phyloP scores from a whole-genome alignment of 2,888 invertebrate genomes.

The Archips xylosteana region DNA sequence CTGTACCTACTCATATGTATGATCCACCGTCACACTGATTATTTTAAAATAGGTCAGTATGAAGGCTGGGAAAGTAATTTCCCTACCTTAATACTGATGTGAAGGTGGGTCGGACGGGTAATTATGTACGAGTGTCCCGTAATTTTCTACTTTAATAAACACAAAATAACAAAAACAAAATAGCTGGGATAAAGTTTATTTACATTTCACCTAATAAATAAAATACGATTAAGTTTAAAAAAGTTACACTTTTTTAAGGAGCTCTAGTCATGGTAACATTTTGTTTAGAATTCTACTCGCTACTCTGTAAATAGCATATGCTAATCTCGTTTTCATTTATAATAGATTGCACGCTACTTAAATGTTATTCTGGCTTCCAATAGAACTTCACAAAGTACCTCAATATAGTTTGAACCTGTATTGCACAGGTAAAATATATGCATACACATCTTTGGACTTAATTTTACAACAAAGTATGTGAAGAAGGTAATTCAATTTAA shows the following conservation, averaged over 20 bases:
- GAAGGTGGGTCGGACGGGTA: no score
- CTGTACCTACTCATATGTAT: no score
- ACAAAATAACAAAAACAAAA: no score
- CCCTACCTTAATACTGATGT: no score
- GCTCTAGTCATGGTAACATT: constrained; percentile 22
- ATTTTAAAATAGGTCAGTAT: no score
- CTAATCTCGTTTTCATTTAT: constrained; percentile 9
- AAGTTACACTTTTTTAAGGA: constrained; percentile 28
- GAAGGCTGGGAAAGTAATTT: no score
- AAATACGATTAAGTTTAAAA: constrained; percentile 18
- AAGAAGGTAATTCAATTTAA: neutral
- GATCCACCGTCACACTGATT: no score
- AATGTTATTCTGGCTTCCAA: neutral
- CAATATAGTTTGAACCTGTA: neutral
- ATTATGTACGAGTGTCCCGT: no score
- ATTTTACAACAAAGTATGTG: neutral
- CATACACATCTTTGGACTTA: no score
- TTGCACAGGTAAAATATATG: neutral
- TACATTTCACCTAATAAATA: constrained; percentile 33
- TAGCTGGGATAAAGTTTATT: constrained; percentile 34
- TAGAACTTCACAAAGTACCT: neutral
- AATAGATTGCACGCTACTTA: neutral
- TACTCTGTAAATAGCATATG: constrained; percentile 20
- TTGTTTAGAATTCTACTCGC: constrained; percentile 15
- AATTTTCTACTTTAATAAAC: no score